Base-by-base conservation (phyloP, 2,113 vertebrate species). In the Todiramphus chloris region DNA sequence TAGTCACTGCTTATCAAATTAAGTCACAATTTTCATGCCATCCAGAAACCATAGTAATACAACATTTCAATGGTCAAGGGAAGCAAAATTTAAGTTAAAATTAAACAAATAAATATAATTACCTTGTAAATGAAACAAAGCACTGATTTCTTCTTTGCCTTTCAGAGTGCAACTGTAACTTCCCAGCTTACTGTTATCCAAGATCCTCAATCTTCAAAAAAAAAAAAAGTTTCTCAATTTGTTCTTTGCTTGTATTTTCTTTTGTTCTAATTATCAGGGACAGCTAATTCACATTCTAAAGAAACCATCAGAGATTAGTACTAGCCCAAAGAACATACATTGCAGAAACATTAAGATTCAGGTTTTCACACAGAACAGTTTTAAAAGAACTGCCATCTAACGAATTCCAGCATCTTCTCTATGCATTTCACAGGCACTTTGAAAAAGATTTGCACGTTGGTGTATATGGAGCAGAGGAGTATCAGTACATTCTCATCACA, bases 121-220 rank as follows among this genome's bases (percentile, higher is more conserved):
- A 98, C 98, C 98, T 94, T 93, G 91, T 53, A 98, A 93, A 87
- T 92, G 30, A 97, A 98, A 98, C 4, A 50, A 44, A 63, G 94
- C 98, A 3, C 27, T 94, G 37, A 92, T 21, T 91, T 97, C 79
- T 84, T 91, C 35, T 81, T 72, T 12, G 23, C 82, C 95, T 88
- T 93, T 89, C 89, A 98, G 90, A 79, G 89, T 27, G 82, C 98
- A 98, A 30, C 48, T 95, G 70, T 98, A 98, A 62, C 9, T 97
- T 87, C 97, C 97, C 91, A 98, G 44, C 3, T 97, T 89, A 67
- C 89, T 87, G 20, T 27, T 86, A 5, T 95, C 92, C 19, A 15
- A 55, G 55, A 98, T 6, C 3, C 9, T 60, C 55, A 98, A 31
- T 60, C 98, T 98, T 83, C 31, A 96, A 83, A 91, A 58, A 62